Evolutionary conservation across 92 coral and sea anemone species (phyloP).

Genomic region (Palythoa grandiflora): DNA sequence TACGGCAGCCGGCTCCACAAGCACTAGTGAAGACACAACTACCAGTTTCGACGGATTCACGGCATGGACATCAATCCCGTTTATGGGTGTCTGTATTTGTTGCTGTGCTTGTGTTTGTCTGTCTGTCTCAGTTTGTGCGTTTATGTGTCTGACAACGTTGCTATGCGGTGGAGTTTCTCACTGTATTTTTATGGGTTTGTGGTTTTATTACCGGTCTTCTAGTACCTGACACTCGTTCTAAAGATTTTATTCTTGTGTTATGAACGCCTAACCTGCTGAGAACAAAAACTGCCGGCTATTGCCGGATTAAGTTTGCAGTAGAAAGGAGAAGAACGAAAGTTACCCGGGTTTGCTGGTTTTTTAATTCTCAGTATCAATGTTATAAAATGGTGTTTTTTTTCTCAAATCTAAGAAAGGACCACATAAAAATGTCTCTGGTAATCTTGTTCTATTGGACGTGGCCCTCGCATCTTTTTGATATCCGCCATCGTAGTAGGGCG

Average conservation of each 20-base stretch:
- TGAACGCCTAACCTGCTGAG: background rate
- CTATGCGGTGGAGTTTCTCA: constrained; percentile 43
- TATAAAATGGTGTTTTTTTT: too few relatives aligned
- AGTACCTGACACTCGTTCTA: background rate
- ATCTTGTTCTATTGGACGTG: too few relatives aligned
- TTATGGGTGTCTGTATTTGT: constrained; percentile 38
- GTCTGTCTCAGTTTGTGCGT: constrained; percentile 38
- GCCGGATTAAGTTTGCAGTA: too few relatives aligned
- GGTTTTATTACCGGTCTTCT: constrained; percentile 5
- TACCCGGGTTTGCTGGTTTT: too few relatives aligned
- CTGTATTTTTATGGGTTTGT: constrained; percentile 22
- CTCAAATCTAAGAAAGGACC: too few relatives aligned
- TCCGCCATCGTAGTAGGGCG: too few relatives aligned
- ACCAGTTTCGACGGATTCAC: background rate
- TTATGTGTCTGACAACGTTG: constrained; percentile 35
- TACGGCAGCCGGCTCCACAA: background rate
- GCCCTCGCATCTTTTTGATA: too few relatives aligned
- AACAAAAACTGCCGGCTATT: too few relatives aligned
- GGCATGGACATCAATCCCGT: background rate
- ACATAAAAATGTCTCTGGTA: too few relatives aligned
- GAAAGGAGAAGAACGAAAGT: too few relatives aligned
- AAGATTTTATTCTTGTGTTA: background rate
- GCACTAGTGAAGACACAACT: background rate
- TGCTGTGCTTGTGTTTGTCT: constrained; percentile 45
- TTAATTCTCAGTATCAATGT: too few relatives aligned